A percentile compares a stretch with the other conserved stretches of the same genome.
Conservation (phyloP, 2,113 vertebrate genomes). For the Erythrolamprus reginae region DNA sequence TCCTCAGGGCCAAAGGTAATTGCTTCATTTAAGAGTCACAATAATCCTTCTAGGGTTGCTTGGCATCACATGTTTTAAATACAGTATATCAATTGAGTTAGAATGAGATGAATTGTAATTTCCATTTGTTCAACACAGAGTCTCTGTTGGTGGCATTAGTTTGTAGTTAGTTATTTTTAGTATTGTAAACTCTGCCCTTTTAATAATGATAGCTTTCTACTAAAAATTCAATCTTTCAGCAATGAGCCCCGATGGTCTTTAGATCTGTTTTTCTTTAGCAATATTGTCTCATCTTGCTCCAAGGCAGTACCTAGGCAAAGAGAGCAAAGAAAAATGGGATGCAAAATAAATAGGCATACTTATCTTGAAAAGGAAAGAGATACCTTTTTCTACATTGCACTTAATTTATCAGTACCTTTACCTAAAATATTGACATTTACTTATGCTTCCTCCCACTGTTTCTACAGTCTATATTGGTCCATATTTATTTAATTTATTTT, state of each 20-base stretch:
- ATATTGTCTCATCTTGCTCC: neutral
- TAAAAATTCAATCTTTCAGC: neutral
- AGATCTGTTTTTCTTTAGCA: neutral
- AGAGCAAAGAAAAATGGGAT: neutral
- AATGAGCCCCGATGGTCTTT: neutral
- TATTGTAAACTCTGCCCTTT: neutral
- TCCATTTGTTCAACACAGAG: neutral
- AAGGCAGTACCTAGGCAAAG: neutral
- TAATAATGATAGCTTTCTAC: neutral
- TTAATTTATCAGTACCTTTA: neutral
- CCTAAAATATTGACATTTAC: neutral
- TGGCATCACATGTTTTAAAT: neutral
- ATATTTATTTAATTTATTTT: too few species aligned
- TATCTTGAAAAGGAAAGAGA: neutral
- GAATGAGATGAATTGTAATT: neutral
- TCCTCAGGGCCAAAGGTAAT: too few species aligned
- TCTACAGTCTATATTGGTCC: neutral
- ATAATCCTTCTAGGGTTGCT: neutral
- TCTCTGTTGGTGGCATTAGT: neutral
- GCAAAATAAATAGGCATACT: neutral
- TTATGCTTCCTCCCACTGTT: neutral
- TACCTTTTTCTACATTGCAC: neutral
- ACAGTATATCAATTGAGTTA: neutral
- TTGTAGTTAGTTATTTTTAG: neutral
- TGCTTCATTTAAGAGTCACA: neutral